These are phyloP conservation scores for Sipha maydis DNA, from an alignment of 2,888 invertebrate genomes.

Conservation along the genomic window DNA sequence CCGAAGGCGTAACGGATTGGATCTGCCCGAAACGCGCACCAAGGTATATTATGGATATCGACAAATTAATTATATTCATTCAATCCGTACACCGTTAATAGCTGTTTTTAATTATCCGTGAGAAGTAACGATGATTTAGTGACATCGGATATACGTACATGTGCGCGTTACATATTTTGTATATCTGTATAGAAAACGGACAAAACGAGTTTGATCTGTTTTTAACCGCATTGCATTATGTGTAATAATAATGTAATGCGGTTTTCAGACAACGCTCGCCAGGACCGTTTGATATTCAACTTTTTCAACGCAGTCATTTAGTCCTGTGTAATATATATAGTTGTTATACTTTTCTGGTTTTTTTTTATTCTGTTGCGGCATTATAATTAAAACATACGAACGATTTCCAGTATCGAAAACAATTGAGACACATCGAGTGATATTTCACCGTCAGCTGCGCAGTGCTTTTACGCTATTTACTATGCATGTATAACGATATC, in stretches of 20 bases:
- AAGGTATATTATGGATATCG: background rate
- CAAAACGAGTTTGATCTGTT: constrained; percentile 12
- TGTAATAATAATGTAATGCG: background rate
- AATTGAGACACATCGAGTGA: no score
- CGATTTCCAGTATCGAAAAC: background rate
- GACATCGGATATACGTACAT: background rate
- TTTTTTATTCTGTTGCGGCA: background rate
- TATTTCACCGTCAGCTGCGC: no score
- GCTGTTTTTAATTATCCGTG: background rate
- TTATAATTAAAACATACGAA: background rate
- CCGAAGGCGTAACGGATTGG: constrained; percentile 15
- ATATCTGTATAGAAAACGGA: background rate
- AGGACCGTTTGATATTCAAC: background rate
- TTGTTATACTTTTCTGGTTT: background rate
- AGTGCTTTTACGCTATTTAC: no score
- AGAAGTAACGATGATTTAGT: background rate
- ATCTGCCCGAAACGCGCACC: background rate
- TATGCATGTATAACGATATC: no score
- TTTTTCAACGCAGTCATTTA: background rate
- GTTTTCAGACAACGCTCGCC: constrained; percentile 3
- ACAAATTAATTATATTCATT: background rate
- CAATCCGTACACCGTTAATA: background rate
- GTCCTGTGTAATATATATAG: no score
- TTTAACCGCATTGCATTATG: background rate
- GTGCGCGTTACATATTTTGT: background rate